Evolutionary conservation across 2,113 vertebrate genomes (phyloP).

Genomic region (Anhinga anhinga): DNA sequence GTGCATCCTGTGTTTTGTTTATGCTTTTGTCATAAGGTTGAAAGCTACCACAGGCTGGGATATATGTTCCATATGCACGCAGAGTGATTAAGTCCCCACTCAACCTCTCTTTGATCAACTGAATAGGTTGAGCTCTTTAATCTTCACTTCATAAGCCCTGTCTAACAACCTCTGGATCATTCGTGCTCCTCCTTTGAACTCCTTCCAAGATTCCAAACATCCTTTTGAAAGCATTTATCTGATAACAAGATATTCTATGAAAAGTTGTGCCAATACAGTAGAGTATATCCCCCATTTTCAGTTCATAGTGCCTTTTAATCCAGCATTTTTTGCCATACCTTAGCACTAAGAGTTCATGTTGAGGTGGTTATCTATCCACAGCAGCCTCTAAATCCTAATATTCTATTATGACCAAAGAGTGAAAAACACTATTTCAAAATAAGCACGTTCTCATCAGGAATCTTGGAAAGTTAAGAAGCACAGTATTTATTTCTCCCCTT

Average conservation of each 20-base stretch:
- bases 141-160: not conserved
- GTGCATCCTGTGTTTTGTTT: not conserved
- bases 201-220: not conserved
- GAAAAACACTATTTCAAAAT: not conserved
- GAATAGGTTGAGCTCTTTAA: conserved; percentile 1
- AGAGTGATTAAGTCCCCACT: not conserved
- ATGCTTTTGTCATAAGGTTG: not conserved
- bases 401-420: not conserved
- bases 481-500: not conserved
- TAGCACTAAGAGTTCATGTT: not conserved
- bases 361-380: not conserved
- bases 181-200: not conserved
- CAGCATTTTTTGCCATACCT: not conserved
- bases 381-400: not conserved
- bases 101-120: not conserved
- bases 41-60: not conserved
- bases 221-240: not conserved
- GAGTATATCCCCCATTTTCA: not conserved
- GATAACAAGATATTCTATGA: not conserved
- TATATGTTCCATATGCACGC: not conserved
- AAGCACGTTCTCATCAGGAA: not conserved
- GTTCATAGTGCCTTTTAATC: not conserved
- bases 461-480: not conserved
- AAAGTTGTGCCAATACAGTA: not conserved
- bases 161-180: not conserved